Conservation (phyloP, 2,888 invertebrate species). For the Latheticus oryzae region DNA sequence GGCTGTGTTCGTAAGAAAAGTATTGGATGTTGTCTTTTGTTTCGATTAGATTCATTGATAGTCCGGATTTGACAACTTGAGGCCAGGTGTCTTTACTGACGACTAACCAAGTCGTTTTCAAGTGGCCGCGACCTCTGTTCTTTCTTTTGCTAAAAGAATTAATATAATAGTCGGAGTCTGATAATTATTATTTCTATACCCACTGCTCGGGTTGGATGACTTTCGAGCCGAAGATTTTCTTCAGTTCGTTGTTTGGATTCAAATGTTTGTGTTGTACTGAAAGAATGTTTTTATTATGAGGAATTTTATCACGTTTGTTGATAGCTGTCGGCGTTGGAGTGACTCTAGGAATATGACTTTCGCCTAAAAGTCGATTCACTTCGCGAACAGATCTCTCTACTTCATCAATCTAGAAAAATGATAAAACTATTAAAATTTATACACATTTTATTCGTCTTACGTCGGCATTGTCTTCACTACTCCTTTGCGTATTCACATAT, state of each 20-base stretch:
- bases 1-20: constrained; percentile 81
- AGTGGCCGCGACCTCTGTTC: constrained; percentile 69
- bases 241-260: constrained; percentile 84
- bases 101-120: constrained; percentile 76
- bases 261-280: constrained; percentile 77
- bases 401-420: constrained; percentile 67
- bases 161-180: constrained; percentile 1
- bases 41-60: constrained; percentile 77
- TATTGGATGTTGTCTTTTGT: constrained; percentile 69
- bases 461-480: constrained; percentile 75
- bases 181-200: constrained; percentile 14
- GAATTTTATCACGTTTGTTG: constrained; percentile 55
- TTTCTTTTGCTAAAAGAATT: constrained; percentile 67
- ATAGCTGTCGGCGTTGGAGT: constrained; percentile 41
- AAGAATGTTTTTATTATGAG: constrained; percentile 67
- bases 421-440: constrained; percentile 1
- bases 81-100: constrained; percentile 80
- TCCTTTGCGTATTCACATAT: constrained; percentile 66
- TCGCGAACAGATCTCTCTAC: constrained; percentile 75
- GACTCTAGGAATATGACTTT: constrained; percentile 61
- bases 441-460: constrained; percentile 61
- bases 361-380: constrained; percentile 76
- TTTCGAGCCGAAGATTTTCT: constrained; percentile 83
- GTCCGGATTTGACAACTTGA: constrained; percentile 75
- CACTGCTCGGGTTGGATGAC: constrained; percentile 76